Percentiles rank a stretch among this genome's conserved stretches.
These are phyloP conservation scores for Sphyrna mokarran DNA, from an alignment of 2,113 vertebrate genomes.

Conservation along the genomic window DNA sequence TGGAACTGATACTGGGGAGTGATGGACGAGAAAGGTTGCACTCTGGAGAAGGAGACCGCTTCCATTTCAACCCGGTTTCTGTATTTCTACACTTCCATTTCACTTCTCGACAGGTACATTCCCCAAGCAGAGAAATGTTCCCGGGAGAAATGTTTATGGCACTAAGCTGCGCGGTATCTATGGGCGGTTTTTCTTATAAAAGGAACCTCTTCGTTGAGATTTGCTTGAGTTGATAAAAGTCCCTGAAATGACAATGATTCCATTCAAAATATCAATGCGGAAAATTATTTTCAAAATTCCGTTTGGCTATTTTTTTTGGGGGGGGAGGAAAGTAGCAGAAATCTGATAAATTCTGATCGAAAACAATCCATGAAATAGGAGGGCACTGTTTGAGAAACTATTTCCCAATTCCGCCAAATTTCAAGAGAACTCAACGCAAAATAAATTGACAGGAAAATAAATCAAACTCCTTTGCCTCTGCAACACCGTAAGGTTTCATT, in stretches of 20 bases:
- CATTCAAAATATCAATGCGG: neutral
- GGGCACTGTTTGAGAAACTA: neutral
- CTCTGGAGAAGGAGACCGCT: neutral
- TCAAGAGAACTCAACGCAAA: neutral
- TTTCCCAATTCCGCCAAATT: neutral
- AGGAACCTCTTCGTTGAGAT: neutral
- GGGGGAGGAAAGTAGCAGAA: no score
- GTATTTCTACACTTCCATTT: neutral
- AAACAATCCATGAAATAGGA: neutral
- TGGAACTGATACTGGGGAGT: neutral
- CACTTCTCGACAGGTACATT: neutral
- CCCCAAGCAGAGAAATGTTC: neutral
- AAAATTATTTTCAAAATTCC: neutral
- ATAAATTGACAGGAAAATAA: neutral
- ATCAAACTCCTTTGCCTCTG: neutral
- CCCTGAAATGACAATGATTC: neutral
- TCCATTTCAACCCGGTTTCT: neutral
- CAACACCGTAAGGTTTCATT: neutral
- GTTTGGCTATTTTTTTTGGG: neutral
- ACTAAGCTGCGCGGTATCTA: neutral
- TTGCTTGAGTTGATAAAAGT: neutral
- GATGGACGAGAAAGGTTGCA: neutral
- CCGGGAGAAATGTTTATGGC: neutral
- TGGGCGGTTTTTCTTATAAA: no score
- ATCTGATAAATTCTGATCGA: neutral